Evolutionary conservation across 1,140 invertebrate species (phyloP).

Genomic region (Thereuonema tuberculata): DNA sequence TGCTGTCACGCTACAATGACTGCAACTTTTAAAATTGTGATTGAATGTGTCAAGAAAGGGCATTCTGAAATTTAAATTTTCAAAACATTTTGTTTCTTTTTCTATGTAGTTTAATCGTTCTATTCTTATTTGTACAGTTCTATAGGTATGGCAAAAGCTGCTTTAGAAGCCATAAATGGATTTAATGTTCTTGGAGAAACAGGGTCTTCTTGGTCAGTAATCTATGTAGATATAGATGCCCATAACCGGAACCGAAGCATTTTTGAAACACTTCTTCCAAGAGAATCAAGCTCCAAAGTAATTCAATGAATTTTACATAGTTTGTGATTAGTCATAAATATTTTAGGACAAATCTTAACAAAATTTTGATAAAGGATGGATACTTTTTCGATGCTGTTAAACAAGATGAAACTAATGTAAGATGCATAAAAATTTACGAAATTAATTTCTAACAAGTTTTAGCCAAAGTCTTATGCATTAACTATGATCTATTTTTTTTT

Average conservation of each 20-base stretch:
- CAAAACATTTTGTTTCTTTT: too few relatives aligned
- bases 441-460: too few relatives aligned
- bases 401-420: too few relatives aligned
- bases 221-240: conserved; percentile 98
- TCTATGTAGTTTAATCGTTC: too few relatives aligned
- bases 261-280: conserved; percentile 93
- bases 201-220: conserved; percentile 93
- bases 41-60: too few relatives aligned
- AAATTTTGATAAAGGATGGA: not conserved
- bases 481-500: not conserved
- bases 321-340: too few relatives aligned
- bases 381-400: too few relatives aligned
- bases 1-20: too few relatives aligned
- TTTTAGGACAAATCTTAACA: not conserved
- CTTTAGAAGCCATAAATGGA: conserved; percentile 95
- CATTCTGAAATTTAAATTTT: too few relatives aligned
- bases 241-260: conserved; percentile 98
- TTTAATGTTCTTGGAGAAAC: conserved; percentile 97
- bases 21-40: too few relatives aligned
- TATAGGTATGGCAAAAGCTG: conserved; percentile 90
- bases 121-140: conserved; percentile 38
- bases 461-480: not conserved
- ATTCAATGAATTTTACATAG: conserved; percentile 6
- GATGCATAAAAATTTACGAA: too few relatives aligned
- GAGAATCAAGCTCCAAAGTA: conserved; percentile 97